Evolutionary conservation across 2,888 invertebrate genomes (phyloP).

Genomic region (Hyppa rectilinea): DNA sequence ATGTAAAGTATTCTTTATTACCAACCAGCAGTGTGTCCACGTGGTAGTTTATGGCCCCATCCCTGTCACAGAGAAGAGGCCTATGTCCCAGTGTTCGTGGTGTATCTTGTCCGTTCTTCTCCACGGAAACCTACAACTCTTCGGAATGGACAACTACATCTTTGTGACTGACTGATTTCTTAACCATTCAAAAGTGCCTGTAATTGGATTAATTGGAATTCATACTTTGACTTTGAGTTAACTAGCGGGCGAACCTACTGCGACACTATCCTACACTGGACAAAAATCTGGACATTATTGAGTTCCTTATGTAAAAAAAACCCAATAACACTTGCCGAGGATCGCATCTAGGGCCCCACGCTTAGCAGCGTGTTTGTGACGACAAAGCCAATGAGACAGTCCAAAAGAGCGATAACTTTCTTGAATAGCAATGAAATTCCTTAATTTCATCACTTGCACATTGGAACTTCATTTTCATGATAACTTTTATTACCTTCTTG

Average conservation of each 20-base stretch:
- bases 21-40: too few species aligned
- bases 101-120: too few species aligned
- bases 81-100: too few species aligned
- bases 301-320: not conserved
- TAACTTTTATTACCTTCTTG: constrained; percentile 33
- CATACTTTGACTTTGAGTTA: too few species aligned
- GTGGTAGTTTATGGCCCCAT: too few species aligned
- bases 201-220: too few species aligned
- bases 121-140: too few species aligned
- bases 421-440: not conserved
- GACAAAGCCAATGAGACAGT: not conserved
- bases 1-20: not conserved
- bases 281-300: not conserved
- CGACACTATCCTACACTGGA: too few species aligned
- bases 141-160: too few species aligned
- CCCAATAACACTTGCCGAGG: not conserved
- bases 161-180: too few species aligned
- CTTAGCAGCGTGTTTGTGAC: not conserved
- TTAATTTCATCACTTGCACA: constrained; percentile 19
- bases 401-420: not conserved
- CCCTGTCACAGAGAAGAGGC: too few species aligned
- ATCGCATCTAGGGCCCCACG: not conserved
- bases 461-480: constrained; percentile 29
- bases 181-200: too few species aligned
- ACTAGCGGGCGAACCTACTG: not conserved